phyloP scores from a whole-genome alignment of 2,888 invertebrate genomes.

The Eupeodes luniger region DNA sequence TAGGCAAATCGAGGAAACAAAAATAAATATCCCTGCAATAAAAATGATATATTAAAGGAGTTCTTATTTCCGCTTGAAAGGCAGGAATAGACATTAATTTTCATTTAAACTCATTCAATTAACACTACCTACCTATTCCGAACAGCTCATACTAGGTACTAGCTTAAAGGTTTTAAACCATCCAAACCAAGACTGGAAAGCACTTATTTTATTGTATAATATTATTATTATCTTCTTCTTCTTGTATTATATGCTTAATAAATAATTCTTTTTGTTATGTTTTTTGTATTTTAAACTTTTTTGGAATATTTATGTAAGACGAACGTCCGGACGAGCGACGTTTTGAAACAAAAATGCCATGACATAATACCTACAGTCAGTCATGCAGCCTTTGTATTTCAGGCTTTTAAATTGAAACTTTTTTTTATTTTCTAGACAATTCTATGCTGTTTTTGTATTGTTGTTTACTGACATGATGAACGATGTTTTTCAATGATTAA shows the following conservation, averaged over 20 bases:
- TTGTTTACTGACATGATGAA: conserved; percentile 39
- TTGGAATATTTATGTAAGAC: neutral
- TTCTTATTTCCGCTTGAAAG: too few species aligned
- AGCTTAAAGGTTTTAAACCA: too few species aligned
- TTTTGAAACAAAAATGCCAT: conserved; percentile 8
- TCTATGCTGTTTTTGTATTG: conserved; percentile 10
- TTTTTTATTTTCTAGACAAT: conserved; percentile 5
- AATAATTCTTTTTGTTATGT: neutral
- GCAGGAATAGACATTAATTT: too few species aligned
- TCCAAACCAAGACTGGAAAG: too few species aligned
- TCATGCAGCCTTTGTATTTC: conserved; percentile 20
- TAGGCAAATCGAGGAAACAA: too few species aligned
- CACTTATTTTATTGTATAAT: neutral
- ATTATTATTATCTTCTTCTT: neutral
- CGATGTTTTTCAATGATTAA: conserved; percentile 27
- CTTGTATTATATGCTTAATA: neutral
- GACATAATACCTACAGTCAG: neutral
- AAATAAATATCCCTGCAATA: too few species aligned
- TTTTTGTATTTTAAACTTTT: neutral
- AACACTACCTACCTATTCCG: too few species aligned
- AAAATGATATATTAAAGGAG: too few species aligned
- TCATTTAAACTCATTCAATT: too few species aligned
- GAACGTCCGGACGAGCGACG: neutral
- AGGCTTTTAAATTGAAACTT: conserved; percentile 9
- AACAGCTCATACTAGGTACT: too few species aligned